These are phyloP conservation scores for Meiosimyza platycephala DNA, from an alignment of 2,888 invertebrate genomes.

Conservation along the genomic window DNA sequence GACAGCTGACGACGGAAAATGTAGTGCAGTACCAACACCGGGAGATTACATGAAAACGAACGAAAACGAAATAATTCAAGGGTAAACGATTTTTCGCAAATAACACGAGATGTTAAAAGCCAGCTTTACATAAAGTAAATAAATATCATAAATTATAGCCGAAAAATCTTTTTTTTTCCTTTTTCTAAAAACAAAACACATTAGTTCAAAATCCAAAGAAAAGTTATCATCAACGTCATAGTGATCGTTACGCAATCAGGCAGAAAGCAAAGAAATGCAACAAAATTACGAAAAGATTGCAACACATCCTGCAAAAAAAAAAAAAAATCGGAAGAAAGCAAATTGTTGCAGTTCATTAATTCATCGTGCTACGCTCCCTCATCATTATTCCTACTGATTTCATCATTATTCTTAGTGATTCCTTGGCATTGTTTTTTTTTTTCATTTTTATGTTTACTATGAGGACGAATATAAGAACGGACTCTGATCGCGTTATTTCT, in stretches of 20 bases:
- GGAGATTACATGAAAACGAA: background rate
- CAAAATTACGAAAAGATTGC: conserved; percentile 20
- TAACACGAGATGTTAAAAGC: background rate
- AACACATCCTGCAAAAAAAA: conserved; percentile 4
- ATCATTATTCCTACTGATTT: conserved; percentile 6
- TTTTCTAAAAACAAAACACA: conserved; percentile 4
- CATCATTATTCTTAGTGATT: background rate
- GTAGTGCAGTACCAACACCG: background rate
- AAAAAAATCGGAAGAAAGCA: background rate
- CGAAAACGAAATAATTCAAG: background rate
- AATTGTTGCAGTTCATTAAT: background rate
- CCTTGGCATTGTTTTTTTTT: too few relatives aligned
- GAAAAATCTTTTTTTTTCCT: too few relatives aligned
- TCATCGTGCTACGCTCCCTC: background rate
- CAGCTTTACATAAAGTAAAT: conserved; percentile 15
- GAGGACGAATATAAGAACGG: background rate
- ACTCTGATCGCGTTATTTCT: background rate
- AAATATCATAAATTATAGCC: conserved; percentile 30
- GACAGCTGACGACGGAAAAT: conserved; percentile 24
- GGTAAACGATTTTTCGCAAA: conserved; percentile 2
- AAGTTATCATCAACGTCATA: conserved; percentile 9
- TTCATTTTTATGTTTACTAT: too few relatives aligned
- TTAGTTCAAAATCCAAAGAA: conserved; percentile 14
- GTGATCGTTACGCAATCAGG: conserved; percentile 24
- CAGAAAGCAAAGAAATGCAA: conserved; percentile 16